Base-by-base conservation (phyloP, 2,888 invertebrate genomes). In the Philereme transversata region DNA sequence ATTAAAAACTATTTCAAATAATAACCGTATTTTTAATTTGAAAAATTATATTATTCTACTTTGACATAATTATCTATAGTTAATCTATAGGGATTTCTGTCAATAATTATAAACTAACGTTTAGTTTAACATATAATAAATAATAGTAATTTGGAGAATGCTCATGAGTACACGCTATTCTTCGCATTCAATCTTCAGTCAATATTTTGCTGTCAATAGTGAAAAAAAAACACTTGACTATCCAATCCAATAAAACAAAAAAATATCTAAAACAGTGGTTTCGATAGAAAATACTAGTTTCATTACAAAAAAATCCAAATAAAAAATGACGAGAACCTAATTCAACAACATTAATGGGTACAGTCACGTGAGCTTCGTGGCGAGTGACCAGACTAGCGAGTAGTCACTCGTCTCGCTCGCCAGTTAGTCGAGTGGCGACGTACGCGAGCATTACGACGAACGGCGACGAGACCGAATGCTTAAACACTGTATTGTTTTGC, bases 171-270 rank as follows among this genome's bases (percentile, higher is more conserved):
- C 35, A 45, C 34, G 38, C 38, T 51, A 9, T 40, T 44, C 10
- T 54, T 54, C 33, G 46, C 52, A 22, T 34, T 38, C 56, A 33
- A 48, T 9, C 51, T 34, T 38, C 56, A 33, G 51, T 9, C 51
- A 55, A 57, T 60, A 57, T 60, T 47, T 58, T 53, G 10, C 22
- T 46, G 46, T 52, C 49, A 51, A 5, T 33, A 10, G 22, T 22
- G 3, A 1, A 22, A 22, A 22, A 22, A 22, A 22, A 22, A 3
- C 22, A 3, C 22, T 22, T 22, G 22, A 22, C 22, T 2, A 22
- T 22, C 22, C 22, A 22, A 22, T 22, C 22, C 22, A 22, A 22
- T 22, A 22, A 22, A 22, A 22, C 22, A 22, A 22, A 22, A 22
- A 22, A 22, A 22, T 2, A 22, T 3, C 22, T 3, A 2, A 22